Percentiles rank a stretch among this genome's conserved stretches.
Evolutionary conservation across 2,113 vertebrate species (phyloP).

Genomic region (Pampusana beccarii): DNA sequence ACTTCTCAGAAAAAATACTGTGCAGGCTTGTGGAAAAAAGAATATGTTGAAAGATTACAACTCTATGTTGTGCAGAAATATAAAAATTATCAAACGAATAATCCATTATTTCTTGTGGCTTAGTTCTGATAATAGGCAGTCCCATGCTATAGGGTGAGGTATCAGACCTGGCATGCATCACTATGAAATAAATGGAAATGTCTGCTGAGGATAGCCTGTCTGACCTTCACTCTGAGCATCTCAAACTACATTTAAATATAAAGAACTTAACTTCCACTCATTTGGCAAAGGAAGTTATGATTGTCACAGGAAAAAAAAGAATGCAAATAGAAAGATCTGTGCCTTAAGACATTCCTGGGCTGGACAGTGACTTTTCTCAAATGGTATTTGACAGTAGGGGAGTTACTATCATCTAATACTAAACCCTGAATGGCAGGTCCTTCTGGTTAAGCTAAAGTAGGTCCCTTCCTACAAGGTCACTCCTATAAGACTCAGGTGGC

Average conservation of each 20-base stretch:
- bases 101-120: not conserved
- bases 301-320: not conserved
- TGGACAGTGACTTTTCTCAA: not conserved
- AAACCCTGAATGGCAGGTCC: not conserved
- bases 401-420: not conserved
- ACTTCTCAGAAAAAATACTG: not conserved
- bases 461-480: rapidly evolving
- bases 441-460: not conserved
- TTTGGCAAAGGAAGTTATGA: not conserved
- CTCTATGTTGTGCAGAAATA: not conserved
- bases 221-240: not conserved
- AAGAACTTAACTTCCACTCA: not conserved
- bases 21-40: not conserved
- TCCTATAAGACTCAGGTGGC: not conserved
- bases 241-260: not conserved
- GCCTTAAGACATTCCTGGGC: not conserved
- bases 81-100: not conserved
- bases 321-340: not conserved
- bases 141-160: not conserved
- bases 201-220: not conserved
- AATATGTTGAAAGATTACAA: not conserved
- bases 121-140: not conserved
- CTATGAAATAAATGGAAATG: not conserved
- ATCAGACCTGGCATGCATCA: not conserved
- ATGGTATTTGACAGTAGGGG: not conserved